Evolutionary conservation across 2,888 invertebrate species (phyloP), one percentile per base, ranked within the genome.

Genomic region (Meliscaeva auricollis): DNA sequence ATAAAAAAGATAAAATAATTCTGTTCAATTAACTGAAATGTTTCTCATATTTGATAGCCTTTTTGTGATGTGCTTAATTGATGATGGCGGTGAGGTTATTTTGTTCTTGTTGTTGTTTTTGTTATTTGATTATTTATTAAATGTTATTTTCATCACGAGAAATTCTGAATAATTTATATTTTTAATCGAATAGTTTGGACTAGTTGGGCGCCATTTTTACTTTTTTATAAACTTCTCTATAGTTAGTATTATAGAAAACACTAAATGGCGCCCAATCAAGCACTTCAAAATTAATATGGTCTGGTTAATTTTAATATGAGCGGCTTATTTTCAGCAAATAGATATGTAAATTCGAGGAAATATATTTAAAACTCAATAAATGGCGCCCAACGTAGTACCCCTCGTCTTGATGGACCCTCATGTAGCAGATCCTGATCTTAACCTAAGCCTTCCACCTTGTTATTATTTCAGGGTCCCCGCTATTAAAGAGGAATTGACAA

Each of bases 21-120:
- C 41, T 26, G 50, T 85, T 76, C 81, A 85, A 85, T 85, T 85
- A 85, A 81, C 73, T 85, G 81, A 85, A 85, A 80, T 76, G 80
- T 62, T 85, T 84, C 79, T 79, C 79, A 75, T 66, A 66, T 66
- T 75, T 74, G 32, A 79, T 68, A 56, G 58, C 75, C 35, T 60
- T 75, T 30, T 15, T 46, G 46, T 46, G 64, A 64, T 79, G 72
- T 68, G 41, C 84, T 76, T 80, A 84, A 84, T 84, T 84, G 79
- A 70, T 60, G 44, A 84, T 79, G 74, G 79, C 79, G 75, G 84
- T 84, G 52, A 58, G 66, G 79, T 80, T 72, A 60, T 48, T 32
- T 64, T 60, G 35, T 35, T 35, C 3, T 9, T 35, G 3, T 35
- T 35, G n/a, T 35, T 35, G 6, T 35, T 35, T 35, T 35, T 9